Conservation (phyloP, 2,113 vertebrate species). For the Columba janthina region DNA sequence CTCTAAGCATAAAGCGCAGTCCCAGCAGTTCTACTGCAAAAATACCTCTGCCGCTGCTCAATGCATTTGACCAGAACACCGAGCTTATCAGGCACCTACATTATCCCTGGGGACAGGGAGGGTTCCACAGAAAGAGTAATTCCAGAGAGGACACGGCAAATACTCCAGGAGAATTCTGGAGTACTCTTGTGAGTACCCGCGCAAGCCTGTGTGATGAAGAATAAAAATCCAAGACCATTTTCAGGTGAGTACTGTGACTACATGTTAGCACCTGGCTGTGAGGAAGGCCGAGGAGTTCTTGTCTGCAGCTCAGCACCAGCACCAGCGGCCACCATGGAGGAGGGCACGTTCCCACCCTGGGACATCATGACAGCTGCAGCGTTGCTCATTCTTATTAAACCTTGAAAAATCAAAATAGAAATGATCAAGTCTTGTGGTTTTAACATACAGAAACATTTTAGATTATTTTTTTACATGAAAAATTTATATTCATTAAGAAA, state of each 20-base stretch:
- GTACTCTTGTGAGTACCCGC: background rate
- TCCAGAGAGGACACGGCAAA: background rate
- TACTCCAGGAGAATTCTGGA: background rate
- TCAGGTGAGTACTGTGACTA: background rate
- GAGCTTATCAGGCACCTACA: background rate
- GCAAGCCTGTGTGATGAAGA: background rate
- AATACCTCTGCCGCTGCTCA: background rate
- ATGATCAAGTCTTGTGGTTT: background rate
- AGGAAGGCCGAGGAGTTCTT: slow-evolving; percentile 84
- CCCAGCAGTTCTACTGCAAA: background rate
- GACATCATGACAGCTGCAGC: slow-evolving; percentile 88
- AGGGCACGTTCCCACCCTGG: slow-evolving; percentile 82
- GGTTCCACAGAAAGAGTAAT: background rate
- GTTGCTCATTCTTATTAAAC: slow-evolving; percentile 87
- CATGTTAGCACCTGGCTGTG: slow-evolving; percentile 86
- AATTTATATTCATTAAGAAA: background rate
- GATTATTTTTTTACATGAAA: background rate
- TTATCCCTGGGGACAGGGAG: background rate
- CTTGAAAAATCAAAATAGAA: slow-evolving; percentile 50
- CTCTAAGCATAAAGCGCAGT: background rate
- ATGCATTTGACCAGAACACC: background rate
- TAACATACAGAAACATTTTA: background rate
- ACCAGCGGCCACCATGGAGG: slow-evolving; percentile 84
- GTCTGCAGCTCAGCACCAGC: slow-evolving; percentile 88
- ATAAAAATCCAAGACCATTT: background rate